Evolutionary conservation across 2,888 invertebrate species (phyloP), one percentile per base, ranked within the genome.

Genomic region (Hermaeophaga mercurialis): DNA sequence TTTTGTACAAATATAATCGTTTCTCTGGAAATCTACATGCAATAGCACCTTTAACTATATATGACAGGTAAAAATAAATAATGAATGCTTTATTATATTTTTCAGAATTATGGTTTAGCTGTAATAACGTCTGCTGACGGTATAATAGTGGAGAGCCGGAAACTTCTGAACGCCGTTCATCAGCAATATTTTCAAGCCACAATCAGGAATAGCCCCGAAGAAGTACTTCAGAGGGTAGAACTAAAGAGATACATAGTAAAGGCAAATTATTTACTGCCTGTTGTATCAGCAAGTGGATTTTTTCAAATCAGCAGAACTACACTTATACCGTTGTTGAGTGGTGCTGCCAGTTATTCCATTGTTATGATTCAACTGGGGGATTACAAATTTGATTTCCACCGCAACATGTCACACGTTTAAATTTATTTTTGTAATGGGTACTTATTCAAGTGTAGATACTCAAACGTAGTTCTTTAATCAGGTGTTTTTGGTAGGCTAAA

Each of bases 341-440:
- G 50, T 14, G 39, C 48, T 1, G 38, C 56, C 1, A 59, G 54
- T n/a, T 56, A 56, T 48, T 36, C 58, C 1, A 61, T 66, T 34
- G 58, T 61, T 18, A 45, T 61, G 11, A 49, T 59, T 41, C 61
- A 61, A 15, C 22, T 61, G 7, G 48, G 47, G 8, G 31, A 47
- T n/a, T 19, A 9, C 4, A 31, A 57, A 28, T 28, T 28, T 9
- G 2, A 28, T 12, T 19, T 11, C 24, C 19, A 11, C 1, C 3
- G 31, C 43, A 50, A n/a, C 12, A 15, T 19, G n/a, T n/a, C n/a
- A n/a, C n/a, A n/a, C n/a, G n/a, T n/a, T n/a, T n/a, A n/a, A n/a
- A n/a, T n/a, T n/a, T n/a, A n/a, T n/a, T n/a, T n/a, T n/a, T n/a
- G n/a, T n/a, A n/a, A n/a, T n/a, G n/a, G n/a, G n/a, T 39, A 26